phyloP scores from a whole-genome alignment of 2,797 vertebrate genomes.

The Myoxocephalus aenaeus region DNA sequence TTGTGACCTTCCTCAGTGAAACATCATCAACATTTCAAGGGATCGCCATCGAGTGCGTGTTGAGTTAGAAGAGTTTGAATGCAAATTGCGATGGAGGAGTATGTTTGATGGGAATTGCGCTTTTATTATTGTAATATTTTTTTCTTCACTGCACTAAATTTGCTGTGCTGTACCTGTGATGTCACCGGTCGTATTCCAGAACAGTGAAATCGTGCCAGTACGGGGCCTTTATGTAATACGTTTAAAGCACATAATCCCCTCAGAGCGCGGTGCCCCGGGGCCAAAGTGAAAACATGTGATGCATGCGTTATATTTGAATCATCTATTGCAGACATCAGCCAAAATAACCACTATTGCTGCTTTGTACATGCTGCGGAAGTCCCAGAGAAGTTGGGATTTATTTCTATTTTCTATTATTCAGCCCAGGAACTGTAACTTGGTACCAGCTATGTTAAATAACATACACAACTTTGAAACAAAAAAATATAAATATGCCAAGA shows the following conservation, averaged over 20 bases:
- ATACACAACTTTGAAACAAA: background rate
- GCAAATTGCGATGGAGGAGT: conserved; percentile 12
- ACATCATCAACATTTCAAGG: conserved; percentile 31
- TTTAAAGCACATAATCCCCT: background rate
- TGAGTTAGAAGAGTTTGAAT: conserved; percentile 42
- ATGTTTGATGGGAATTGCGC: conserved; percentile 20
- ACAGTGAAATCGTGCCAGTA: background rate
- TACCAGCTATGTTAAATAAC: too few relatives aligned
- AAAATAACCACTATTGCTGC: too few relatives aligned
- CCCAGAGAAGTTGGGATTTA: too few relatives aligned
- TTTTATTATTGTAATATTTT: conserved; percentile 1
- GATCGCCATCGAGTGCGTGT: conserved; percentile 44
- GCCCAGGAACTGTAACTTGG: too few relatives aligned
- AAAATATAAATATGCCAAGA: background rate
- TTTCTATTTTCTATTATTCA: too few relatives aligned
- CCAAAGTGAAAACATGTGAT: too few relatives aligned
- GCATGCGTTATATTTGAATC: background rate
- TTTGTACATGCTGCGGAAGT: too few relatives aligned
- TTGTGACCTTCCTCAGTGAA: conserved; percentile 47
- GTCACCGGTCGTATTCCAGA: background rate
- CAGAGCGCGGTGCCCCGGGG: too few relatives aligned
- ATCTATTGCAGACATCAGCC: background rate
- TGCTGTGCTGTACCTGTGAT: conserved; percentile 36
- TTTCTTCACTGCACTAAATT: conserved; percentile 3
- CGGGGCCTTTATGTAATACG: background rate